These are phyloP conservation scores for Somateria mollissima DNA, from an alignment of 2,797 vertebrate species.

Conservation along the genomic window DNA sequence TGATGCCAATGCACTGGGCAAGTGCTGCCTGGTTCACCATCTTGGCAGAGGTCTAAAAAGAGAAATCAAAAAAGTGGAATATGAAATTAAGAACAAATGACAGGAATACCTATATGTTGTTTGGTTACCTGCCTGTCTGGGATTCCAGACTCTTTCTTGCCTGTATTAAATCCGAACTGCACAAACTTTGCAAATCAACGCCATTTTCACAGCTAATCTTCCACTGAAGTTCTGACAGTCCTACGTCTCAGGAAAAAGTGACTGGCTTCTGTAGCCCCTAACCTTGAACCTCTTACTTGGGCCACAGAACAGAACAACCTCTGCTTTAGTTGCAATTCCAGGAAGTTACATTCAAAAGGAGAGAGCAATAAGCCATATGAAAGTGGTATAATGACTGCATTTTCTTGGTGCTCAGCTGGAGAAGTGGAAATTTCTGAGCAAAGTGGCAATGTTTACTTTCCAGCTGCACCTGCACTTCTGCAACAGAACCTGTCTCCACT, in stretches of 20 bases:
- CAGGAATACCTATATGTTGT: too few species aligned
- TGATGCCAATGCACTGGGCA: conserved; percentile 68
- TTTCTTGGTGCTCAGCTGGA: not conserved
- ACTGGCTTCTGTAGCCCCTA: not conserved
- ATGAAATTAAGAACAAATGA: not conserved
- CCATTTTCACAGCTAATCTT: not conserved
- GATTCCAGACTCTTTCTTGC: too few species aligned
- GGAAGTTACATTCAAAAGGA: not conserved
- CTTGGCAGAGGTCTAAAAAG: conserved; percentile 70
- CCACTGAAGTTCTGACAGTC: fast-evolving
- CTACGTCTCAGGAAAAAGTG: too few species aligned
- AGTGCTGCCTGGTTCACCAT: conserved; percentile 62
- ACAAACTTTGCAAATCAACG: too few species aligned
- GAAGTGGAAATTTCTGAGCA: not conserved
- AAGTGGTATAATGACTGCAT: not conserved
- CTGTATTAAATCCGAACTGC: not conserved
- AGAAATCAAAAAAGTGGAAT: not conserved
- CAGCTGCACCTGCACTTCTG: not conserved
- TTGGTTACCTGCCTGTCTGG: too few species aligned
- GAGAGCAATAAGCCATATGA: not conserved
- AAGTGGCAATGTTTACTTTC: not conserved
- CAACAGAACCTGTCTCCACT: not conserved
- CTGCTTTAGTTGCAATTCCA: not conserved
- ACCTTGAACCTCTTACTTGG: fast-evolving
- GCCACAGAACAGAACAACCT: not conserved